Evolutionary conservation across 2,113 vertebrate species (phyloP).

Genomic region (Sphyrna mokarran): DNA sequence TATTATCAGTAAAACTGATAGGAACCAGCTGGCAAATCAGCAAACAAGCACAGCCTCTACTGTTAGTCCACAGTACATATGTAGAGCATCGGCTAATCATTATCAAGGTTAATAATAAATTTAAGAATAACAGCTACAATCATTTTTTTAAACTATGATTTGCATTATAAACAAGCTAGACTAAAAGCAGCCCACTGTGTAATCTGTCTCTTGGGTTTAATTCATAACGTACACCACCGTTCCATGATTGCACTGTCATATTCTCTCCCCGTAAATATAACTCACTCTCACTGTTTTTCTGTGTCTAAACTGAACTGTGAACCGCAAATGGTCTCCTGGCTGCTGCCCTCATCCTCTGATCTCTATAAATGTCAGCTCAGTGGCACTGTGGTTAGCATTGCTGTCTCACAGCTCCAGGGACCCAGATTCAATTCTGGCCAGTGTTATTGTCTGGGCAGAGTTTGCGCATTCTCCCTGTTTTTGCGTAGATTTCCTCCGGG

Average conservation of each 20-base stretch:
- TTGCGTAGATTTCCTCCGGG: too few species aligned
- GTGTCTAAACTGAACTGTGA: background rate
- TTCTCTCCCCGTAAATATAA: background rate
- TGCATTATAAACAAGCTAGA: background rate
- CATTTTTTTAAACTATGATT: background rate
- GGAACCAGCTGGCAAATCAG: conserved; percentile 17
- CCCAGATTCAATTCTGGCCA: too few species aligned
- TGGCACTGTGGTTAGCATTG: too few species aligned
- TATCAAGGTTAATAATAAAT: conserved; percentile 20
- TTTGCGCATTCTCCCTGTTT: too few species aligned
- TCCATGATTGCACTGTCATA: background rate
- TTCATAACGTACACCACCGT: background rate
- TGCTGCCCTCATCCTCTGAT: background rate
- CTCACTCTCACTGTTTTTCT: background rate
- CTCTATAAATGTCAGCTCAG: background rate
- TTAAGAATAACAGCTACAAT: background rate
- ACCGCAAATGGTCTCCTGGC: too few species aligned
- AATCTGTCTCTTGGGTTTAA: background rate
- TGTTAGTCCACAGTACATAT: background rate
- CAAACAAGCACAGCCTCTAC: conserved; percentile 3
- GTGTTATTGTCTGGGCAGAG: too few species aligned
- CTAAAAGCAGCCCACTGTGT: background rate
- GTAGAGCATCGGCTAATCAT: background rate
- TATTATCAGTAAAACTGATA: conserved; percentile 22
- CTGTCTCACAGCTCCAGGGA: too few species aligned